phyloP scores from a whole-genome alignment of 2,797 vertebrate genomes.

The Eutrigla gurnardus region DNA sequence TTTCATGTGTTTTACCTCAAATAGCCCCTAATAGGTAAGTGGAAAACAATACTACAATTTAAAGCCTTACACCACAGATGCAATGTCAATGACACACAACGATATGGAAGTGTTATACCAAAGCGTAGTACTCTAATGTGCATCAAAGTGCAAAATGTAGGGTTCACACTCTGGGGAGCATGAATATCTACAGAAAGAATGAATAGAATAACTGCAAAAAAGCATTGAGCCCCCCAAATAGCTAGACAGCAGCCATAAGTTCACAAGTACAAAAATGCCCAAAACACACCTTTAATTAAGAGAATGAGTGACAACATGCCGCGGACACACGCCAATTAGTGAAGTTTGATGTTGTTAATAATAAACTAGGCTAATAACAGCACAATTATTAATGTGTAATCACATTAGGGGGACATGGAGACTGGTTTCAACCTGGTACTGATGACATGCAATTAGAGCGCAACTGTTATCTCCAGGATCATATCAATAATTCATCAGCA shows the following conservation, averaged over 20 bases:
- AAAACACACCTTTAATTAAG: constrained; percentile 46
- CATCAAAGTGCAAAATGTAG: not conserved
- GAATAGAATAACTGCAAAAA: not conserved
- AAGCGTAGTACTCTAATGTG: constrained; percentile 2
- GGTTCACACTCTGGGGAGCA: not conserved
- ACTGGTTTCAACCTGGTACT: constrained; percentile 78
- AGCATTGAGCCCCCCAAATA: constrained; percentile 11
- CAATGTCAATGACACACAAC: not conserved
- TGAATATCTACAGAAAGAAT: not conserved
- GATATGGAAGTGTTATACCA: not conserved
- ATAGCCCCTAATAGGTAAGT: constrained; percentile 17
- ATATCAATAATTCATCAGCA: constrained; percentile 80
- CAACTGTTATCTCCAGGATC: constrained; percentile 76
- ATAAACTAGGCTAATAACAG: constrained; percentile 76
- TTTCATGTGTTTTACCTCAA: not conserved
- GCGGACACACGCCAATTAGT: constrained; percentile 65
- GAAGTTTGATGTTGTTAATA: constrained; percentile 74
- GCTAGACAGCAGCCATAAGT: not conserved
- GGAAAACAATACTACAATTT: constrained; percentile 30
- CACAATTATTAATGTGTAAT: constrained; percentile 80
- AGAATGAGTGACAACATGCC: constrained; percentile 46
- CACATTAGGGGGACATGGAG: constrained; percentile 74
- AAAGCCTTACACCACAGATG: not conserved
- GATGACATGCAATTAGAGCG: constrained; percentile 80
- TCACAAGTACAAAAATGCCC: not conserved